These are phyloP conservation scores for Suillia variegata DNA, from an alignment of 2,888 invertebrate genomes.

Conservation along the genomic window DNA sequence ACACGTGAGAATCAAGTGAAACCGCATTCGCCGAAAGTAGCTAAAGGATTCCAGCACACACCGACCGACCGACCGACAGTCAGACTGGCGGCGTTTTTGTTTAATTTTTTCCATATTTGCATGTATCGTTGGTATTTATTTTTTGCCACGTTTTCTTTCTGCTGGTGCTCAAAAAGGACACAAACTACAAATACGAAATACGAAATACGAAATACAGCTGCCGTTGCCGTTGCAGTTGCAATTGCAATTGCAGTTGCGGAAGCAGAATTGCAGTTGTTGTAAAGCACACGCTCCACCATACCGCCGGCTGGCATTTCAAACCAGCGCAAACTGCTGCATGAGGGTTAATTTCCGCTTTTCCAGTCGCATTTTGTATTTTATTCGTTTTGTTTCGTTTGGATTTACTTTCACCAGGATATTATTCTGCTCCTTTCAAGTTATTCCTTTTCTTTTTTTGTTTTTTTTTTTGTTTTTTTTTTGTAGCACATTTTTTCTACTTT, in stretches of 20 bases:
- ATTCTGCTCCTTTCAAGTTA: background rate
- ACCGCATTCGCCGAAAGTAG: background rate
- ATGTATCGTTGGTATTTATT: background rate
- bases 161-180: background rate
- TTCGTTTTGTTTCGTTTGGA: background rate
- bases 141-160: background rate
- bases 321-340: background rate
- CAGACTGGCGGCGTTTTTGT: no score
- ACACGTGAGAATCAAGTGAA: background rate
- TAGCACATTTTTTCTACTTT: background rate
- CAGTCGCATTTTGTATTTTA: background rate
- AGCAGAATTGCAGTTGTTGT: background rate
- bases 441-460: background rate
- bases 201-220: no score
- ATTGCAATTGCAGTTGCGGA: background rate
- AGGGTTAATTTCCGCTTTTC: slow-evolving; percentile 2
- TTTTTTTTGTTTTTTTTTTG: background rate
- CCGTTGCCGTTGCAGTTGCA: background rate
- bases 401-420: background rate
- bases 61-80: no score
- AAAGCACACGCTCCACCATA: background rate
- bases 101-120: background rate
- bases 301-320: background rate
- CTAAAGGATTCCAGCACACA: background rate
- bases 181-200: no score